Conservation (phyloP, 1,140 invertebrate species). For the Orchesella cincta region DNA sequence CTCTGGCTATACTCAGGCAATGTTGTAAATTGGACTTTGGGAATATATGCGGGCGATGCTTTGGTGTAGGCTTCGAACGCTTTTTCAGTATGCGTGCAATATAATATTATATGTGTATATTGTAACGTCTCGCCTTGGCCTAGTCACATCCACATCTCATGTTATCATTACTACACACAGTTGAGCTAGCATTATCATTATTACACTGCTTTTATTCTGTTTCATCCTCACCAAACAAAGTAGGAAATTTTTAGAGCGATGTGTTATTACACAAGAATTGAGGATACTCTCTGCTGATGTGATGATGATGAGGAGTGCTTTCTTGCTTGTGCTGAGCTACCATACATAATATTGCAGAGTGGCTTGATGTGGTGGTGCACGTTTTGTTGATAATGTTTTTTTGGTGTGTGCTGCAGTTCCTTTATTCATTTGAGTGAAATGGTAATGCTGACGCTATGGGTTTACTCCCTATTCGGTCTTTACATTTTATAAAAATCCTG, state of each 20-base stretch:
- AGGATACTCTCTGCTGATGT: slow-evolving; percentile 11
- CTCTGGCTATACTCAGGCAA: background rate
- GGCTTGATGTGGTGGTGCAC: background rate
- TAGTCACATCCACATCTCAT: background rate
- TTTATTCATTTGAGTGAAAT: slow-evolving; percentile 3
- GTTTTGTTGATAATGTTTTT: slow-evolving; percentile 4
- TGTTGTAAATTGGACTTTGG: background rate
- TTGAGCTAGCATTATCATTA: background rate
- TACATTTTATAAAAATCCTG: background rate
- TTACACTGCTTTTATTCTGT: background rate
- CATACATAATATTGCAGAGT: background rate
- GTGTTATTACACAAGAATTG: slow-evolving; percentile 14
- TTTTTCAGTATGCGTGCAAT: background rate
- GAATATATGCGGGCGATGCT: background rate
- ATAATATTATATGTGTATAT: slow-evolving; percentile 6
- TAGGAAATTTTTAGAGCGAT: slow-evolving; percentile 6
- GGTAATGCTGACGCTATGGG: background rate
- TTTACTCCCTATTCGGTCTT: slow-evolving; percentile 26
- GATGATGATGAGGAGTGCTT: slow-evolving; percentile 13
- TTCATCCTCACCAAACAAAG: background rate
- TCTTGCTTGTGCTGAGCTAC: background rate
- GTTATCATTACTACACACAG: background rate
- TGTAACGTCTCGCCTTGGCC: slow-evolving; percentile 15
- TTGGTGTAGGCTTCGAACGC: background rate
- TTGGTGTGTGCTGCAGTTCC: slow-evolving; percentile 19